Evolutionary conservation across 2,888 invertebrate species (phyloP).

Genomic region (Chromoteleia sp.): DNA sequence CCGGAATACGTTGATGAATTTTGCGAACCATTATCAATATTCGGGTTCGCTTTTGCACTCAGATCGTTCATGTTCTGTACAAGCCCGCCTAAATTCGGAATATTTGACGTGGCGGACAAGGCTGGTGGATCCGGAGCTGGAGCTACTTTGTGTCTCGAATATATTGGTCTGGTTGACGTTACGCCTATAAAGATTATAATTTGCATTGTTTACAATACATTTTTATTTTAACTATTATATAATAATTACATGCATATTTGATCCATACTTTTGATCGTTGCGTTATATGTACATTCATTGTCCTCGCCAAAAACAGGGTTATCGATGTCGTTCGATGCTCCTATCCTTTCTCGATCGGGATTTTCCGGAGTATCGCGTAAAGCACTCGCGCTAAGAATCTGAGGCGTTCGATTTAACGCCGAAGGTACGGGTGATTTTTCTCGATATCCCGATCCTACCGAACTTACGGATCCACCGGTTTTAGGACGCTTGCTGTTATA

Average conservation of each 20-base stretch:
- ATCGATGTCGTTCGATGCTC: conserved; percentile 84
- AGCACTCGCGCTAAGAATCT: conserved; percentile 86
- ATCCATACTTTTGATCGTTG: conserved; percentile 87
- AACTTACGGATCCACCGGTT: conserved; percentile 81
- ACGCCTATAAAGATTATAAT: conserved; percentile 73
- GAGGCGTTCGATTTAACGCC: conserved; percentile 80
- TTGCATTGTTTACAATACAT: not conserved
- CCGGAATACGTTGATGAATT: conserved; percentile 81
- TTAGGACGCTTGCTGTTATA: conserved; percentile 65
- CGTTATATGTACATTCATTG: conserved; percentile 84
- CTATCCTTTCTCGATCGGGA: conserved; percentile 83
- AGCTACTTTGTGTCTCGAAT: conserved; percentile 80
- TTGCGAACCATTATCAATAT: conserved; percentile 76
- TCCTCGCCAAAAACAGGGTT: conserved; percentile 84
- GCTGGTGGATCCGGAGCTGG: conserved; percentile 80
- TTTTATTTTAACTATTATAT: too few species aligned
- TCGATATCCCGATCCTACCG: conserved; percentile 81
- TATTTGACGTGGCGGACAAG: conserved; percentile 81
- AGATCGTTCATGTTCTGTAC: conserved; percentile 83
- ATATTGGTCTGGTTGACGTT: conserved; percentile 78
- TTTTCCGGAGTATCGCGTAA: conserved; percentile 84
- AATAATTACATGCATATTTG: not conserved
- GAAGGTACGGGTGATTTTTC: conserved; percentile 82
- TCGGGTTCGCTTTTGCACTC: conserved; percentile 79
- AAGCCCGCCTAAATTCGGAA: conserved; percentile 81